Conservation (phyloP, 2,888 invertebrate species). For the Lasioglossum lativentre region DNA sequence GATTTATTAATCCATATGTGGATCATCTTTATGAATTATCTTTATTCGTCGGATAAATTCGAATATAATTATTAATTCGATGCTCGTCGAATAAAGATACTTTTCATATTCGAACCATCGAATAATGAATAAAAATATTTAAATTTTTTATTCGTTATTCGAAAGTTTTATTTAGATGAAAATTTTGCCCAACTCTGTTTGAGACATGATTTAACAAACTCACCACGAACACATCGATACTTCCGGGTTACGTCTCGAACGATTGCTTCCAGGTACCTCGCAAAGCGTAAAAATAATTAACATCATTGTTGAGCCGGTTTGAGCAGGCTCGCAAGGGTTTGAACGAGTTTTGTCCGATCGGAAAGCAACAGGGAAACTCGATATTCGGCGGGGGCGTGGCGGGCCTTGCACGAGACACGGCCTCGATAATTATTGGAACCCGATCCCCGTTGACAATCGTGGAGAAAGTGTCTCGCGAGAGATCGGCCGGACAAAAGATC, state of each 20-base stretch:
- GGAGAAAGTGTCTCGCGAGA: background rate
- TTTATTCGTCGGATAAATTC: too few relatives aligned
- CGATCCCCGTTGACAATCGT: background rate
- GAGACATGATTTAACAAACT: background rate
- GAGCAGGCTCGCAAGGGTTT: background rate
- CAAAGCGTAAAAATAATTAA: slow-evolving; percentile 31
- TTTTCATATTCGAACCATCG: too few relatives aligned
- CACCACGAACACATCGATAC: background rate
- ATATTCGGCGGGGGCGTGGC: slow-evolving; percentile 9
- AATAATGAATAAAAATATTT: too few relatives aligned
- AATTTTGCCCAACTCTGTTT: too few relatives aligned
- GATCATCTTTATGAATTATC: too few relatives aligned
- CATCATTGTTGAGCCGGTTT: slow-evolving; percentile 30
- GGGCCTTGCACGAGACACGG: background rate
- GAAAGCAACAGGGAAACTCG: slow-evolving; percentile 26
- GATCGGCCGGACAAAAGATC: background rate
- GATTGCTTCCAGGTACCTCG: background rate
- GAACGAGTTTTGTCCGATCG: background rate
- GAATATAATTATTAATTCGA: too few relatives aligned
- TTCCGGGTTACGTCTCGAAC: background rate
- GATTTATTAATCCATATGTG: too few relatives aligned
- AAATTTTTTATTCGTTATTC: too few relatives aligned
- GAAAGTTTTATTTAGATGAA: too few relatives aligned
- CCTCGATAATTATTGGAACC: slow-evolving; percentile 7
- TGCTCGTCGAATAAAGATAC: too few relatives aligned